phyloP scores from a whole-genome alignment of 2,113 vertebrate genomes.

The Rhabdomys dilectus region DNA sequence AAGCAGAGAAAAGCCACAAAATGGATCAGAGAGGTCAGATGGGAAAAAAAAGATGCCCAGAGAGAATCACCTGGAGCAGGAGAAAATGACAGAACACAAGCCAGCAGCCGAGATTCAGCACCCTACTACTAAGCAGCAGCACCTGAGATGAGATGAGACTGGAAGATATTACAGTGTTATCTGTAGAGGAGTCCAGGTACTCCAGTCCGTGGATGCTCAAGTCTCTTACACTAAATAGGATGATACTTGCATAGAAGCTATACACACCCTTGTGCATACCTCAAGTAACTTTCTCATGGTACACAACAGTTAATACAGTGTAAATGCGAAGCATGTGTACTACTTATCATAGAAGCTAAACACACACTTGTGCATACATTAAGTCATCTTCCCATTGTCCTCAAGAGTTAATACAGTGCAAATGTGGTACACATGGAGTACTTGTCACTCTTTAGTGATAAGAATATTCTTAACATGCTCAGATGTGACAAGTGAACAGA shows the following conservation, averaged over 20 bases:
- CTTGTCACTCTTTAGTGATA: no score
- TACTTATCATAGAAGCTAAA: not conserved
- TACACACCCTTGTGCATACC: not conserved
- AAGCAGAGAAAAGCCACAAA: not conserved
- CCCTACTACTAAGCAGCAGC: not conserved
- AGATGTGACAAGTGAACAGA: not conserved
- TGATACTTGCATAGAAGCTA: not conserved
- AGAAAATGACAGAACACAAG: not conserved
- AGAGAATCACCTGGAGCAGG: accelerated
- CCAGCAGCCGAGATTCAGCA: not conserved
- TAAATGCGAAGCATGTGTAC: not conserved
- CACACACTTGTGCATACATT: not conserved
- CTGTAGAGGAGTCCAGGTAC: no score
- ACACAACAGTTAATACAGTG: not conserved
- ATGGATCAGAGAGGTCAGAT: not conserved
- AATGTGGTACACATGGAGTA: no score
- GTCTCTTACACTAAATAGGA: not conserved
- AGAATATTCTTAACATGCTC: not conserved
- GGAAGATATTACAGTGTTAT: not conserved
- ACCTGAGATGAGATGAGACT: no score
- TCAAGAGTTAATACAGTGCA: not conserved
- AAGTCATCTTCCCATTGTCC: not conserved
- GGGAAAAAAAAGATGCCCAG: not conserved
- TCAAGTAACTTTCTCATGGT: not conserved
- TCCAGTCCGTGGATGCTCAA: not conserved